phyloP scores from a whole-genome alignment of 1,140 invertebrate genomes.

The Drosophila sp. region DNA sequence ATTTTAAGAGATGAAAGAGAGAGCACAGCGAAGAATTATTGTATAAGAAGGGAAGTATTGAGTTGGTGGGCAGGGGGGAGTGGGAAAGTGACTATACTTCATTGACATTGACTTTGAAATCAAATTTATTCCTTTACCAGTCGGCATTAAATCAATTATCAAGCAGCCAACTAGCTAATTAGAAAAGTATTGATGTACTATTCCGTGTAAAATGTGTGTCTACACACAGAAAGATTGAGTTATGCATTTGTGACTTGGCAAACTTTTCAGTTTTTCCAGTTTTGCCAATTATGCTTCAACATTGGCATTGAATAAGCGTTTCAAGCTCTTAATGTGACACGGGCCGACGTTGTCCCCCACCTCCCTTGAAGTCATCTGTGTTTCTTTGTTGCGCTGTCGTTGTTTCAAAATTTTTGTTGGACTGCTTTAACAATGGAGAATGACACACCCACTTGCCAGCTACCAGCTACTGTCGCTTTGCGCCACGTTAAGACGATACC shows the following conservation, averaged over 20 bases:
- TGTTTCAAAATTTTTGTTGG: neutral
- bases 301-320: slow-evolving; percentile 53
- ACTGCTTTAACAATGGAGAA: slow-evolving; percentile 1
- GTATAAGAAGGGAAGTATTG: slow-evolving; percentile 7
- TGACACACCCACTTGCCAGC: slow-evolving; percentile 2
- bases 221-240: neutral
- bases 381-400: neutral
- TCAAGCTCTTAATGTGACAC: slow-evolving; percentile 17
- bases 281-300: slow-evolving; percentile 47
- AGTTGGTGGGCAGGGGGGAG: slow-evolving; percentile 25
- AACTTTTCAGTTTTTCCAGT: slow-evolving; percentile 22
- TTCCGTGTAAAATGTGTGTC: neutral
- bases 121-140: slow-evolving; percentile 47
- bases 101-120: slow-evolving; percentile 72
- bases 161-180: slow-evolving; percentile 28
- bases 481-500: neutral
- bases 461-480: neutral
- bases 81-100: slow-evolving; percentile 35
- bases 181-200: slow-evolving; percentile 14
- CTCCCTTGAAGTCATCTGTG: neutral
- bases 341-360: neutral
- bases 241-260: neutral
- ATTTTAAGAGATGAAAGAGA: neutral
- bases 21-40: neutral
- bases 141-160: neutral